Base-by-base conservation (phyloP, 2,113 vertebrate genomes). In the Chionis minor region DNA sequence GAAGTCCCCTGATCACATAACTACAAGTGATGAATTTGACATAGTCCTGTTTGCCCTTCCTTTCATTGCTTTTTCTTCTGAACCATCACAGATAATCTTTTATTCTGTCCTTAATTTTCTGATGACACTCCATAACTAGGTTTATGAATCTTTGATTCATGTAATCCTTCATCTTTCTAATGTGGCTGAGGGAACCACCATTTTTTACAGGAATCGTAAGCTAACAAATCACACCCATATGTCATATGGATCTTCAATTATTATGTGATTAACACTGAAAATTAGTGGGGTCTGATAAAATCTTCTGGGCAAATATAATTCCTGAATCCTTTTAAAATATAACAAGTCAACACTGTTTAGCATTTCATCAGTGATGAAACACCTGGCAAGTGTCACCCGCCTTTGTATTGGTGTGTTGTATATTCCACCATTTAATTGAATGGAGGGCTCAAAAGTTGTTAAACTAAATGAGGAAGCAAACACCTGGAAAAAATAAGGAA, bases 91-190 rank as follows among this genome's bases (percentile, higher is more conserved):
- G 93, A 96, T 91, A 86, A 96, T 96, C 79, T 94, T 96, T 97
- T 95, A 97, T 96, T 96, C 97, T 92, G 77, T 58, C 81, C 66
- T 91, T 97, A 97, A 97, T 97, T 97, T 97, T 94, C 96, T 94
- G 95, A 94, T 97, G 96, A 96, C 92, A 95, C 65, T 94, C 78
- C 35, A 92, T 96, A 96, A 95, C 92, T 97, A 96, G 92, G 86
- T 93, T 97, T 97, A 95, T 96, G 91, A 97, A 97, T 97, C 94
- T 97, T 97, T 97, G 81, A 97, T 97, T 94, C 83, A 38, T 45
- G 44, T 54, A 94, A 94, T 97, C 71, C n/a, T 95, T 97, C 95
- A 96, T 92, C 75, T 86, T 94, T 86, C 69, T 94, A 90, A 90
- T 55, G 47, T 92, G 82, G 79, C 42, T 94, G 44, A 65, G 85